phyloP scores from a whole-genome alignment of 2,888 invertebrate species.

The Sceliomorpha sp. region DNA sequence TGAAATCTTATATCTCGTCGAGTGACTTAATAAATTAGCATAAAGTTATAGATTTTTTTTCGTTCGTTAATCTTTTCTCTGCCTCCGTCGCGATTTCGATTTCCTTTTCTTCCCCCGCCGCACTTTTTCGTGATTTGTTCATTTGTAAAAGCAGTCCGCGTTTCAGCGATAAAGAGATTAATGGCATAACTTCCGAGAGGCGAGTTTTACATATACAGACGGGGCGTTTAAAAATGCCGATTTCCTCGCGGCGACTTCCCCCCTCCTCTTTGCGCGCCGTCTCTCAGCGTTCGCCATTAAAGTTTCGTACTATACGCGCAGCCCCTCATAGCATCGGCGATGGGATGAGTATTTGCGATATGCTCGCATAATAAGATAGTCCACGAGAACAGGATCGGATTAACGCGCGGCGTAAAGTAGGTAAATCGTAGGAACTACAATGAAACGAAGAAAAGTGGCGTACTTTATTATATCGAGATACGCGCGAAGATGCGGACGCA shows the following conservation, averaged over 20 bases:
- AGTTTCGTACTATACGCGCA: conserved; percentile 22
- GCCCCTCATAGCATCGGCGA: conserved; percentile 23
- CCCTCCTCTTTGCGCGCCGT: conserved; percentile 1
- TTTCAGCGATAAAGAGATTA: conserved; percentile 51
- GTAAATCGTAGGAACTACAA: no score
- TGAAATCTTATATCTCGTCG: conserved; percentile 2
- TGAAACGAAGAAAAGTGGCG: no score
- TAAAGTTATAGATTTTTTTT: conserved; percentile 4
- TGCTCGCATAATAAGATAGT: conserved; percentile 61
- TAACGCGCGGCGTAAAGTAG: conserved; percentile 6
- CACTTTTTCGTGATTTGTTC: conserved; percentile 33
- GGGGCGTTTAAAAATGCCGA: conserved; percentile 22
- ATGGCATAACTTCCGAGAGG: conserved; percentile 38
- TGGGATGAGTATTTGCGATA: conserved; percentile 56
- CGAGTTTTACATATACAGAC: conserved; percentile 37
- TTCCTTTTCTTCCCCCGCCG: conserved; percentile 6
- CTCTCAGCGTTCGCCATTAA: conserved; percentile 32
- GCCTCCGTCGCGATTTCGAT: neutral
- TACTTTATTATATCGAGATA: no score
- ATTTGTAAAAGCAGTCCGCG: conserved; percentile 42
- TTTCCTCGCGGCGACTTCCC: conserved; percentile 45
- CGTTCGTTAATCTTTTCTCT: conserved; percentile 10
- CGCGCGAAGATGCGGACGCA: no score
- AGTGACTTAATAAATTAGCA: conserved; percentile 19
- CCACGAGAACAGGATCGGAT: conserved; percentile 45